A percentile compares a stretch with the other conserved stretches of the same genome.
Conservation (phyloP, 2,113 vertebrate species). For the Euleptes europaea region DNA sequence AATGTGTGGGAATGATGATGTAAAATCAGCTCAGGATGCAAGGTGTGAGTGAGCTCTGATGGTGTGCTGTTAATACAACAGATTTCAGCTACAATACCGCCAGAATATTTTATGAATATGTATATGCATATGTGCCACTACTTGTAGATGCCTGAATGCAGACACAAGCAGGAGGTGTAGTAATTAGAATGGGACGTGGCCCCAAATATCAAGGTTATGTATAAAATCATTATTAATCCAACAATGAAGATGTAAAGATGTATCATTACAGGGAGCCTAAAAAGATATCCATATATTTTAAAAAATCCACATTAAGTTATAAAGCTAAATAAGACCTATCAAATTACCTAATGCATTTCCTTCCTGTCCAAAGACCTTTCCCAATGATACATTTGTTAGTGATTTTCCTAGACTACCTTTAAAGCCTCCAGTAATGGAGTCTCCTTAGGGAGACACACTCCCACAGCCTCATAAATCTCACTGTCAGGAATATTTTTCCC, state of each 20-base stretch:
- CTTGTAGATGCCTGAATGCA: neutral
- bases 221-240: neutral
- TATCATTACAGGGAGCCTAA: neutral
- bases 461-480: conserved; percentile 27
- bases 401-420: neutral
- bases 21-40: neutral
- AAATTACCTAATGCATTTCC: conserved; percentile 32
- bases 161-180: neutral
- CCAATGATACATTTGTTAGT: neutral
- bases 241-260: neutral
- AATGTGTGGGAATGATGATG: neutral
- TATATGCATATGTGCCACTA: neutral
- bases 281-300: conserved; percentile 15
- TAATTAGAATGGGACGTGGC: neutral
- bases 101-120: neutral
- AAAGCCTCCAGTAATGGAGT: conserved; percentile 29
- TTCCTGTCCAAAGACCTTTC: neutral
- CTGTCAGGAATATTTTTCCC: conserved; percentile 35
- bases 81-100: neutral
- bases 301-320: conserved; percentile 36
- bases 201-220: too few species aligned
- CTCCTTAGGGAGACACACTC: conserved; percentile 23
- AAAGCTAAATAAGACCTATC: conserved; percentile 40
- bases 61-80: neutral
- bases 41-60: neutral